These are phyloP conservation scores for Paratrypauchen microcephalus DNA, from an alignment of 2,797 vertebrate species.

Conservation along the genomic window DNA sequence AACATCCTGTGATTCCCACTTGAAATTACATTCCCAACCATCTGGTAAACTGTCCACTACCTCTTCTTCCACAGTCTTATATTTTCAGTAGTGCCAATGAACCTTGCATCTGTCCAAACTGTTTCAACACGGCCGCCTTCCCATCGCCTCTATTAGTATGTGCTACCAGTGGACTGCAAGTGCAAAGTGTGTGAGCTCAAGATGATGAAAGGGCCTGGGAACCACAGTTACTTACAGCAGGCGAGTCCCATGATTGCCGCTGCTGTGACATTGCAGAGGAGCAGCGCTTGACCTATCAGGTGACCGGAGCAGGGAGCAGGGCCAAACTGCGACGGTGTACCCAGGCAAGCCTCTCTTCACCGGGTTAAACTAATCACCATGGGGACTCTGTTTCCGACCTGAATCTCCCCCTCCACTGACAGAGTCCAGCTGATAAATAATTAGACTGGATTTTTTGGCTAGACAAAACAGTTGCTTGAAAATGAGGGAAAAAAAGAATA, in stretches of 20 bases:
- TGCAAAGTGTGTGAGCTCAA: conserved; percentile 47
- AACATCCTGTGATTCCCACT: background rate
- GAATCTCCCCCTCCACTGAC: conserved; percentile 47
- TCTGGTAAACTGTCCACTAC: background rate
- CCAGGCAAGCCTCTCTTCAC: conserved; percentile 71
- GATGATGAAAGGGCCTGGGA: conserved; percentile 65
- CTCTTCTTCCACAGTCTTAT: background rate
- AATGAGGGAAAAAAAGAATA: background rate
- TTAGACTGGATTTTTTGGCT: conserved; percentile 31
- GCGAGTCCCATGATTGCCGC: conserved; percentile 52
- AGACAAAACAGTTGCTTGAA: background rate
- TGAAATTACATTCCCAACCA: background rate
- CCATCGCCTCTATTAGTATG: conserved; percentile 31
- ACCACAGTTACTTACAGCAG: conserved; percentile 65
- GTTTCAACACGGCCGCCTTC: conserved; percentile 29
- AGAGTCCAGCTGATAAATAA: conserved; percentile 48
- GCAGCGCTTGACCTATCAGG: conserved; percentile 53
- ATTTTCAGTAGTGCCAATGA: conserved; percentile 4
- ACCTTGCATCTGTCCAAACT: conserved; percentile 17
- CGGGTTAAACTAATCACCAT: conserved; percentile 76
- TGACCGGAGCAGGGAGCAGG: conserved; percentile 57
- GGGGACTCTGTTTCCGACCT: conserved; percentile 50
- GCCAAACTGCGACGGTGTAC: conserved; percentile 46
- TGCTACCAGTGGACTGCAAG: conserved; percentile 26
- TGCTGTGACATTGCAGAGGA: conserved; percentile 63